Evolutionary conservation across 2,888 invertebrate species (phyloP).

Genomic region (Mythimna lalbum): DNA sequence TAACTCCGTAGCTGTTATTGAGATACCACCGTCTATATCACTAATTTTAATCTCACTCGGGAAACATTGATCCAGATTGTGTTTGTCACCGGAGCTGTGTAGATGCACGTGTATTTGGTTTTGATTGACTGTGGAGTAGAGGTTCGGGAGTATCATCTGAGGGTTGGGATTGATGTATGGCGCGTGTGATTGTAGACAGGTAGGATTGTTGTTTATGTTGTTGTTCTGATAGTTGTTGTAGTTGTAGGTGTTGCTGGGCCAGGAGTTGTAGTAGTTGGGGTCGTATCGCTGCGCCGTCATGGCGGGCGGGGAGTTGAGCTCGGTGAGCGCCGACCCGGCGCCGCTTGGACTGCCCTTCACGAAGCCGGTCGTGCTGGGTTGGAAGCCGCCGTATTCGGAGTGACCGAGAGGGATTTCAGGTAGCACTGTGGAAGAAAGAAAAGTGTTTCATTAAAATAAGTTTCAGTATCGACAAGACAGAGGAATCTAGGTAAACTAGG

Average conservation of each 20-base stretch:
- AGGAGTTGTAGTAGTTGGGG: slow-evolving; percentile 91
- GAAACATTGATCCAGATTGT: slow-evolving; percentile 92
- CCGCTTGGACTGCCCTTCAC: slow-evolving; percentile 83
- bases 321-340: slow-evolving; percentile 82
- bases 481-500: too few relatives aligned
- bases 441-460: slow-evolving; percentile 17
- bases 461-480: neutral
- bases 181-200: slow-evolving; percentile 90
- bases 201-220: slow-evolving; percentile 89
- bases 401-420: slow-evolving; percentile 90
- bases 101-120: slow-evolving; percentile 96
- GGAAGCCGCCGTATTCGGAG: slow-evolving; percentile 85
- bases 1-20: slow-evolving; percentile 85
- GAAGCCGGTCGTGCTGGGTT: slow-evolving; percentile 79
- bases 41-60: slow-evolving; percentile 91
- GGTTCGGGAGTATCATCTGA: slow-evolving; percentile 94
- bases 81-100: slow-evolving; percentile 92
- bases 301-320: slow-evolving; percentile 81
- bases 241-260: slow-evolving; percentile 92
- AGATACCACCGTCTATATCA: slow-evolving; percentile 90
- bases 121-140: slow-evolving; percentile 96
- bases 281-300: slow-evolving; percentile 85
- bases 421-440: slow-evolving; percentile 80
- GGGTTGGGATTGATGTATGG: slow-evolving; percentile 91
- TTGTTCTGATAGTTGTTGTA: slow-evolving; percentile 94